Evolutionary conservation across 1,140 invertebrate genomes (phyloP), one percentile per base, ranked within the genome.

Genomic region (Mya arenaria): DNA sequence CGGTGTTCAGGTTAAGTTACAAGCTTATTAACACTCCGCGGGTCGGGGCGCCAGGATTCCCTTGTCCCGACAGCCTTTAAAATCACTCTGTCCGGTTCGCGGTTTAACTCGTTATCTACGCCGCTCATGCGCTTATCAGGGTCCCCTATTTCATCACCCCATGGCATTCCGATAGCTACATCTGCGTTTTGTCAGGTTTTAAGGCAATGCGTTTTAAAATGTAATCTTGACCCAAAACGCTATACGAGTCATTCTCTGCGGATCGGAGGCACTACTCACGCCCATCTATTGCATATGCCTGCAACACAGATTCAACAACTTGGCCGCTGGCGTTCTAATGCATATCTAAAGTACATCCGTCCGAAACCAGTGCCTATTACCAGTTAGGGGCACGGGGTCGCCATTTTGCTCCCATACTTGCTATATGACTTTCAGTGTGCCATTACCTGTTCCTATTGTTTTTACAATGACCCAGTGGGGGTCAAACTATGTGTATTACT

Each of bases 161-260:
- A 23, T 3, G 68, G 68, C 41, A 39, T 19, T 2, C 28, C 41
- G 8, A 19, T 71, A 19, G 36, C 68, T 15, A 15, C 68, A 8
- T 23, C 41, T 2, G 32, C 8, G 19, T 71, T 71, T 19, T 32
- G 44, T 23, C 15, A 19, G 3, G 37, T n/a, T 2, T 23, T 71
- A 55, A 52, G 36, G 34, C 28, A 2, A 1, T 72, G 69, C 58
- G 48, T 72, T n/a, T n/a, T 5, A 28, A 15, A 13, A 6, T 56
- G n/a, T n/a, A n/a, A n/a, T n/a, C n/a, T n/a, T n/a, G n/a, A n/a
- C n/a, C n/a, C n/a, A n/a, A n/a, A n/a, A n/a, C n/a, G n/a, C n/a
- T n/a, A n/a, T n/a, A n/a, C 71, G 41, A 4, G 55, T 5, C 71
- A 74, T 55, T 74, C 71, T 23, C 62, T 74, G 13, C 52, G 71